A percentile compares a stretch with the other conserved stretches of the same genome.
Evolutionary conservation across 2,888 invertebrate genomes (phyloP).

Genomic region (Ligdia adustata): DNA sequence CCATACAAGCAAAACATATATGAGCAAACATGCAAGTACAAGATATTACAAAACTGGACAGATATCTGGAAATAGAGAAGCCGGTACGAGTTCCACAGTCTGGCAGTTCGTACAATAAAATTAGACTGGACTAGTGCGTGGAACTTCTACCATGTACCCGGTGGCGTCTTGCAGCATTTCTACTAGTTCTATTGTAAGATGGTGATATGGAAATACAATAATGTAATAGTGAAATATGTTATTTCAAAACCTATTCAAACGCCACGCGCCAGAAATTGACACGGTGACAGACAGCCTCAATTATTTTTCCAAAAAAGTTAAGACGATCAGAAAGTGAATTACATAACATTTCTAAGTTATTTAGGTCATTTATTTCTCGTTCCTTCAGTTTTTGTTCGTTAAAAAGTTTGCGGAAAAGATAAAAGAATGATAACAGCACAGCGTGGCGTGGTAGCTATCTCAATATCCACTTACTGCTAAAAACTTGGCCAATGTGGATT

Average conservation of each 20-base stretch:
- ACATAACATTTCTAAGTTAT: slow-evolving; percentile 14
- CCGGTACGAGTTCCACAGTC: no score
- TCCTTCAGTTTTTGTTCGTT: slow-evolving; percentile 19
- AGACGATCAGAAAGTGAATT: slow-evolving; percentile 1
- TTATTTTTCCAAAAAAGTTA: neutral
- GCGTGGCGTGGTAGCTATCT: slow-evolving; percentile 19
- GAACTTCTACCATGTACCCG: neutral
- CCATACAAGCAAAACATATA: no score
- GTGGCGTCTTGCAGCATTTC: no score
- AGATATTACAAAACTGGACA: no score
- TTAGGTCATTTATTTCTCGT: slow-evolving; percentile 9
- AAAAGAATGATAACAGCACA: slow-evolving; percentile 29
- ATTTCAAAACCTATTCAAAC: neutral
- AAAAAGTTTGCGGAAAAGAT: slow-evolving; percentile 21
- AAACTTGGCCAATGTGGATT: slow-evolving; percentile 35
- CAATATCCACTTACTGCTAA: slow-evolving; percentile 24
- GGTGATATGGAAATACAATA: no score
- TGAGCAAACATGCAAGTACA: no score
- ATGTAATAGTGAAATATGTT: neutral
- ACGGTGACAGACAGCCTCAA: no score
- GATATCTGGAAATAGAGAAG: no score
- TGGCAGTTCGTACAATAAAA: neutral
- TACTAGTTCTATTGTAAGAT: no score
- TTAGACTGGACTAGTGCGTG: neutral
- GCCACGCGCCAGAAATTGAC: neutral